A percentile compares a stretch with the other conserved stretches of the same genome.
These are phyloP conservation scores for Teleopsis dalmanni DNA, from an alignment of 1,140 invertebrate species.

Conservation along the genomic window DNA sequence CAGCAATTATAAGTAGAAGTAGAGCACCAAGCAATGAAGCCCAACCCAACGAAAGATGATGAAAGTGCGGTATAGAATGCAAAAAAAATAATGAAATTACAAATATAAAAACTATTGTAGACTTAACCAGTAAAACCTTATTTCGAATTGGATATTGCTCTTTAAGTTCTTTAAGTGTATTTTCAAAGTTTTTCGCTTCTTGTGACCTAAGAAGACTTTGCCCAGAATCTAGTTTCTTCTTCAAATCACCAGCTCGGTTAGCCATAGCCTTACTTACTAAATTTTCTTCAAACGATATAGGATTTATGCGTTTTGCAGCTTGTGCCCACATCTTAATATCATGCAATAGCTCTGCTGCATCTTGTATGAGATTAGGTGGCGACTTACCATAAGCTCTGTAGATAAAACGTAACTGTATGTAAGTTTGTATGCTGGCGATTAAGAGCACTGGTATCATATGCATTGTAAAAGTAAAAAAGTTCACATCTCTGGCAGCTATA, in stretches of 20 bases:
- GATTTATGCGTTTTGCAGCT: conserved; percentile 9
- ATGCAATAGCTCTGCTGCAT: conserved; percentile 10
- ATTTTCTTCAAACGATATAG: conserved; percentile 9
- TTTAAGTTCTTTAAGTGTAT: conserved; percentile 20
- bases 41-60: conserved; percentile 59
- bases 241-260: conserved; percentile 7
- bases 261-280: conserved; percentile 8
- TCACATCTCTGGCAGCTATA: conserved; percentile 49
- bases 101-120: conserved; percentile 50
- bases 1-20: conserved; percentile 56
- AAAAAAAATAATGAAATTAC: conserved; percentile 61
- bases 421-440: conserved; percentile 55
- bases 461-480: conserved; percentile 64
- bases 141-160: conserved; percentile 51
- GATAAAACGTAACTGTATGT: conserved; percentile 59
- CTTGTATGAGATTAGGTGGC: conserved; percentile 4
- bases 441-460: conserved; percentile 69
- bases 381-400: conserved; percentile 59
- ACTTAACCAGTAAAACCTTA: conserved; percentile 55
- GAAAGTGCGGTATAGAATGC: conserved; percentile 54
- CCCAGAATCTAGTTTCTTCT: background rate
- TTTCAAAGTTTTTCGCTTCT: background rate
- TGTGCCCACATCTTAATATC: conserved; percentile 12
- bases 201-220: background rate
- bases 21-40: conserved; percentile 62